A percentile compares a stretch with the other conserved stretches of the same genome.
phyloP scores from a whole-genome alignment of 2,113 vertebrate genomes.

The Solenodon paradoxus region DNA sequence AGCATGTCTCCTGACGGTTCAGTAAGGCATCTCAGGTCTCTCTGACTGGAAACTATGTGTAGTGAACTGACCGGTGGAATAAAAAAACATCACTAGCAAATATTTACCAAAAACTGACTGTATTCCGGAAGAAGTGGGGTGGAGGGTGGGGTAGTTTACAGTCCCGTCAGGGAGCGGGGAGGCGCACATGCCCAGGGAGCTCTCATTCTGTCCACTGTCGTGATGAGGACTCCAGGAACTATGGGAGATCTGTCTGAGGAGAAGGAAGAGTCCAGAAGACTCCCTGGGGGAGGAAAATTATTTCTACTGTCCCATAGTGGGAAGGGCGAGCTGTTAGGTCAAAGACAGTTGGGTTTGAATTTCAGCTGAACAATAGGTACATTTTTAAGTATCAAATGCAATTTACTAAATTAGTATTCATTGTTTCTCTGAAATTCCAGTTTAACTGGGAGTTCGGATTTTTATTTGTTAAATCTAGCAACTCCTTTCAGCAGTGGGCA shows the following conservation, averaged over 20 bases:
- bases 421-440: not conserved
- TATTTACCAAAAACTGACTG: not conserved
- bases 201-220: not conserved
- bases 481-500: not conserved
- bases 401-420: not conserved
- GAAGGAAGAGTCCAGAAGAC: not conserved
- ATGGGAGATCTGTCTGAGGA: not conserved
- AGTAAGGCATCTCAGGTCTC: not conserved
- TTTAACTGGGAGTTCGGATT: not conserved
- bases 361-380: not conserved
- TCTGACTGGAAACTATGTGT: not conserved
- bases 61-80: not conserved
- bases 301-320: not conserved
- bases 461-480: not conserved
- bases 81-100: not conserved
- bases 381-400: not conserved
- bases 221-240: not conserved
- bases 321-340: not conserved
- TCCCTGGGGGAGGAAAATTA: not conserved
- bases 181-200: not conserved
- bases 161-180: not conserved
- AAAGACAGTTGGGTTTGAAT: constrained; percentile 11
- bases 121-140: not conserved
- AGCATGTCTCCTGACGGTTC: not conserved
- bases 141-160: not conserved